A percentile compares a stretch with the other conserved stretches of the same genome.
phyloP scores from a whole-genome alignment of 2,888 invertebrate species.

The Diloba caeruleocephala region DNA sequence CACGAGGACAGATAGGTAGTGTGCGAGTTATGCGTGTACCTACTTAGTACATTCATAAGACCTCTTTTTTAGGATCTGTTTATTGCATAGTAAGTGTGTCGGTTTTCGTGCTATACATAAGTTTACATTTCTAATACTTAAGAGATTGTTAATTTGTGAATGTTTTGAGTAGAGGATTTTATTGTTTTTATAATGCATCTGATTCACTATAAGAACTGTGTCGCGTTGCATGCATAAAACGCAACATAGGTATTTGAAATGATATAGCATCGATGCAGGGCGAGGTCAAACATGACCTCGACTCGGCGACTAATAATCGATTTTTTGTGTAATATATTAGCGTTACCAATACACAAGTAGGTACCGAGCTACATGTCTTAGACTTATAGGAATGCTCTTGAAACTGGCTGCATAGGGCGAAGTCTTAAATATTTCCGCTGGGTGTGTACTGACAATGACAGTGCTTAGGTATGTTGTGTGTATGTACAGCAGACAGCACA shows the following conservation, averaged over 20 bases:
- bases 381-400: constrained; percentile 23
- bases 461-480: not conserved
- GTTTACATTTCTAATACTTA: constrained; percentile 22
- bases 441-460: constrained; percentile 15
- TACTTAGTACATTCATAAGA: constrained; percentile 5
- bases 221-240: constrained; percentile 50
- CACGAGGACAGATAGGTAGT: constrained; percentile 9
- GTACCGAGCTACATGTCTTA: constrained; percentile 27
- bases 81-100: constrained; percentile 43
- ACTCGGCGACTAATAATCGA: constrained; percentile 10
- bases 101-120: constrained; percentile 36
- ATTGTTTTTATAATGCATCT: constrained; percentile 43
- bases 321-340: constrained; percentile 29
- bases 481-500: not conserved
- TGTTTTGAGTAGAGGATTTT: constrained; percentile 44
- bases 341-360: constrained; percentile 17
- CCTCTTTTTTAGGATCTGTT: constrained; percentile 34
- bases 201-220: constrained; percentile 21
- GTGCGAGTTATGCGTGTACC: constrained; percentile 6
- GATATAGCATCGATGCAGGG: constrained; percentile 17
- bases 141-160: constrained; percentile 23
- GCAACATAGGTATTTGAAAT: constrained; percentile 21
- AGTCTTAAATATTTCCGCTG: constrained; percentile 20
- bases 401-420: constrained; percentile 1
- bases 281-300: constrained; percentile 29